A percentile compares a stretch with the other conserved stretches of the same genome.
phyloP scores from a whole-genome alignment of 2,113 vertebrate species.

The Cyrtonyx montezumae region DNA sequence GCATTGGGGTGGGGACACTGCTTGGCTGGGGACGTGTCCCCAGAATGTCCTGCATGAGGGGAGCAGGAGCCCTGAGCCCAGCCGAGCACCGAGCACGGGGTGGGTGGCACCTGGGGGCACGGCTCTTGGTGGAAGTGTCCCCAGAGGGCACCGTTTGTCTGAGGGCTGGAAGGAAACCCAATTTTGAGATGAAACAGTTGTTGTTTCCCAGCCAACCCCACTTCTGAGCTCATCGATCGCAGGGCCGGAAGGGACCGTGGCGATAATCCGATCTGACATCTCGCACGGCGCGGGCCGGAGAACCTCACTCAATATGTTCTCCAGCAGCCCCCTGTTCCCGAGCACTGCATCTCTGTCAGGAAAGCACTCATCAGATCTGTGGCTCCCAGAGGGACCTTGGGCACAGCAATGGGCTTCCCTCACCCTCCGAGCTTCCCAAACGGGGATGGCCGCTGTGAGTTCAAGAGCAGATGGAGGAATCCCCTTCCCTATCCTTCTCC shows the following conservation, averaged over 20 bases:
- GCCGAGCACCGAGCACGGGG: neutral
- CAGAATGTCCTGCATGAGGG: neutral
- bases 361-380: neutral
- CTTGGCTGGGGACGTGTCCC: neutral
- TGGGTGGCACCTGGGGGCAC: too few species aligned
- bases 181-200: constrained; percentile 21
- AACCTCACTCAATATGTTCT: neutral
- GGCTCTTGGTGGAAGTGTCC: accelerated
- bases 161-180: neutral
- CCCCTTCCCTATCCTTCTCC: neutral
- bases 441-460: neutral
- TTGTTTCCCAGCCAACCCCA: neutral
- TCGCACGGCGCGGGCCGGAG: neutral
- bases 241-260: neutral
- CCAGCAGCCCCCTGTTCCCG: neutral
- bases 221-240: neutral
- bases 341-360: neutral
- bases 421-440: neutral
- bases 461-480: neutral
- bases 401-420: neutral
- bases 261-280: neutral
- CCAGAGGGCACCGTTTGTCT: neutral
- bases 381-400: neutral
- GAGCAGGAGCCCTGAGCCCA: neutral
- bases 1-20: too few species aligned